A percentile compares a stretch with the other conserved stretches of the same genome.
Conservation (phyloP, 2,888 invertebrate species). For the Zhuqinia jingwanae region DNA sequence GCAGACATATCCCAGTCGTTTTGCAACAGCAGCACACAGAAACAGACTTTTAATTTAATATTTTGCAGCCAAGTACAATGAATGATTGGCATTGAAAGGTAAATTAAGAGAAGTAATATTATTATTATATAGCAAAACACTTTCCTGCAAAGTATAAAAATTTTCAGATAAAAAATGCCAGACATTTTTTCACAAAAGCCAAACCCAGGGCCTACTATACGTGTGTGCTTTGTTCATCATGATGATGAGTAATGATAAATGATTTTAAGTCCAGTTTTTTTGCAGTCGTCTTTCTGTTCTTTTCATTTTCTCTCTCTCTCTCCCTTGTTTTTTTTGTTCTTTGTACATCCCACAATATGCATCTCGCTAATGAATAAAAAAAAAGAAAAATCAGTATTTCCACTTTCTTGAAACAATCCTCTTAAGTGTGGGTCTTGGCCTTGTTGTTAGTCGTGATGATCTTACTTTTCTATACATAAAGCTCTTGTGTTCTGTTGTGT, state of each 20-base stretch:
- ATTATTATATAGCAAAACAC: background rate
- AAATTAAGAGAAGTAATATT: conserved; percentile 26
- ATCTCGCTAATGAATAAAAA: conserved; percentile 30
- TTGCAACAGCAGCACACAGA: background rate
- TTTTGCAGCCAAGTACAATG: background rate
- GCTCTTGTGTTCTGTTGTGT: background rate
- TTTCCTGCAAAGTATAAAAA: conserved; percentile 21
- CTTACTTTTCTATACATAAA: conserved; percentile 13
- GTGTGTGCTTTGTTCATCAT: too few relatives aligned
- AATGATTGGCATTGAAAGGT: conserved; percentile 58
- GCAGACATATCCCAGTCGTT: background rate
- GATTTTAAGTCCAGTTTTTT: conserved; percentile 39
- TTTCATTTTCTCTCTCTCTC: background rate
- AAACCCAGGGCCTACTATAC: background rate
- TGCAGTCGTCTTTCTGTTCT: background rate
- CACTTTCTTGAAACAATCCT: conserved; percentile 36
- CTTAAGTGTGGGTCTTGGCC: conserved; percentile 18
- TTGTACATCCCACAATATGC: background rate
- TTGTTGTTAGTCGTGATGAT: conserved; percentile 26
- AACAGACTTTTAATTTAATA: too few relatives aligned
- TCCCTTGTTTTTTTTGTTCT: too few relatives aligned
- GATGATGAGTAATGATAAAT: background rate
- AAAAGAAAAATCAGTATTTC: conserved; percentile 34
- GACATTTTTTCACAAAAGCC: background rate
- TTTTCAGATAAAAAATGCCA: background rate